Evolutionary conservation across 2,888 invertebrate species (phyloP).

Genomic region (Nephrotoma appendiculata): DNA sequence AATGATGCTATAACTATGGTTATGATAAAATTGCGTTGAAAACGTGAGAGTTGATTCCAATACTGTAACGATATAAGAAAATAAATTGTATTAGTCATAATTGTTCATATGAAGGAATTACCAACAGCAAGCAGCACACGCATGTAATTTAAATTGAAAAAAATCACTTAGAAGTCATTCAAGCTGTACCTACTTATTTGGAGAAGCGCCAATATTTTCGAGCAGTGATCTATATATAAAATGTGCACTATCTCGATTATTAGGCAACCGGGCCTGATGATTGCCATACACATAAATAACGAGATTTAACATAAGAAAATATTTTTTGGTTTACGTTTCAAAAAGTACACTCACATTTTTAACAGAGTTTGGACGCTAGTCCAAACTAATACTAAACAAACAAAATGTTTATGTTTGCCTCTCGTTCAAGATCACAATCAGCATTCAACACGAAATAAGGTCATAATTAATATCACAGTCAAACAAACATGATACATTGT

Average conservation of each 20-base stretch:
- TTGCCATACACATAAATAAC: background rate
- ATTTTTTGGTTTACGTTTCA: no score
- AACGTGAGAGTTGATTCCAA: constrained; percentile 75
- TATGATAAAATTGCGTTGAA: constrained; percentile 64
- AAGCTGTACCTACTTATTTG: background rate
- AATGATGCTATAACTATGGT: constrained; percentile 41
- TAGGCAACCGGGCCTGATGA: background rate
- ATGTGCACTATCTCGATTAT: background rate
- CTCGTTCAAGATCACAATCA: no score
- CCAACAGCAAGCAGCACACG: background rate
- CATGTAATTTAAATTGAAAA: no score
- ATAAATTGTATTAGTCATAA: background rate
- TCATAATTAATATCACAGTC: no score
- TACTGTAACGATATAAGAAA: constrained; percentile 38
- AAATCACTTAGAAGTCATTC: background rate
- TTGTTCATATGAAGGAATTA: background rate
- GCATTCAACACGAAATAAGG: no score
- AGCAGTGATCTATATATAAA: background rate
- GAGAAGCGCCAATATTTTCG: background rate
- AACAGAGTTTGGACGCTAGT: no score
- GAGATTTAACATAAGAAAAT: no score
- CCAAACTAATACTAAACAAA: no score
- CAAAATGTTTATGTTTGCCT: no score
- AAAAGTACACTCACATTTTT: no score
- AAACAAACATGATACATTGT: no score